A percentile compares a stretch with the other conserved stretches of the same genome.
Evolutionary conservation across 1,140 invertebrate species (phyloP).

Genomic region (Belonocnema kinseyi): DNA sequence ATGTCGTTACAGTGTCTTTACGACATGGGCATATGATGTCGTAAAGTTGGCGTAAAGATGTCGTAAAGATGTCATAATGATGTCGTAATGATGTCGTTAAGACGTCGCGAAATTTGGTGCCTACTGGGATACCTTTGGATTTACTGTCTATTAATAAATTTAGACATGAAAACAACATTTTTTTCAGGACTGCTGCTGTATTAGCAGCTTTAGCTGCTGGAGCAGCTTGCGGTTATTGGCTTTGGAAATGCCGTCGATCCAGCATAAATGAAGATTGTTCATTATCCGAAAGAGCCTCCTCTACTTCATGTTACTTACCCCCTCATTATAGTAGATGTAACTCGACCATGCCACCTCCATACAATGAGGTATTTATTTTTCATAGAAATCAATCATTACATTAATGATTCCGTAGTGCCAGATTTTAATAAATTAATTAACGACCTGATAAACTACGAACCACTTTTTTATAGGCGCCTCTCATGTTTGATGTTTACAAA

Average conservation of each 20-base stretch:
- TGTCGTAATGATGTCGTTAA: no score
- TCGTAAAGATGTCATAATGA: no score
- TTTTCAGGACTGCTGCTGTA: conserved; percentile 77
- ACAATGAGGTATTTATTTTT: conserved; percentile 82
- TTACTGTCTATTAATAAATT: not conserved
- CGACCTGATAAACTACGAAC: no score
- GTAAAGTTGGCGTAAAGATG: no score
- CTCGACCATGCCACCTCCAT: conserved; percentile 85
- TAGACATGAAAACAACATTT: conserved; percentile 20
- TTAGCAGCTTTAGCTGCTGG: conserved; percentile 77
- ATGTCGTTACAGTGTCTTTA: no score
- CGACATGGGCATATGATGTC: no score
- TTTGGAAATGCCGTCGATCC: conserved; percentile 78
- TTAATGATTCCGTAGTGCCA: no score
- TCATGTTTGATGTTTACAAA: not conserved
- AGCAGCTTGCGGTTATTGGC: conserved; percentile 81
- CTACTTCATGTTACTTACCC: conserved; percentile 85
- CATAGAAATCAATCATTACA: not conserved
- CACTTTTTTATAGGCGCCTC: no score
- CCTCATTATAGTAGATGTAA: conserved; percentile 87
- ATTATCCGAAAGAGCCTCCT: conserved; percentile 83
- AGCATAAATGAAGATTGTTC: conserved; percentile 69
- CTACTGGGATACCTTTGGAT: not conserved
- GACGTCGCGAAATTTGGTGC: no score
- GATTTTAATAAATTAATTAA: no score